Conservation (phyloP, 2,113 vertebrate genomes). For the Hymenochirus boettgeri region DNA sequence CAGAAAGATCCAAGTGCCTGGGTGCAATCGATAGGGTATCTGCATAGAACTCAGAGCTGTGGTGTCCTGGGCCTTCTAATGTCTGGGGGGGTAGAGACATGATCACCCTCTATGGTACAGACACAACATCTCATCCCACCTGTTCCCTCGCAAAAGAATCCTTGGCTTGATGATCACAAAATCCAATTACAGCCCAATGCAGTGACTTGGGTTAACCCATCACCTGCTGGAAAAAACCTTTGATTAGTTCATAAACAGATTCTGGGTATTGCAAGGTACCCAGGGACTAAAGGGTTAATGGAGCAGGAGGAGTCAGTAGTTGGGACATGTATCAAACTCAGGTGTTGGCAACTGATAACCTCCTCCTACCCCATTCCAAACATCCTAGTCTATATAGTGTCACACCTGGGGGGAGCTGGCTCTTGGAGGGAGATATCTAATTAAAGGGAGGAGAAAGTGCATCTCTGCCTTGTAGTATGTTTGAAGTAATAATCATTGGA, state of each 20-base stretch:
- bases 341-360: not conserved
- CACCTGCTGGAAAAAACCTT: not conserved
- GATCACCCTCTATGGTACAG: not conserved
- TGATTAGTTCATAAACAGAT: not conserved
- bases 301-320: not conserved
- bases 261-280: no score
- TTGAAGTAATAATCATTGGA: no score
- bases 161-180: not conserved
- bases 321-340: not conserved
- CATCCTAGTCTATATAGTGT: constrained; percentile 6
- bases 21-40: not conserved
- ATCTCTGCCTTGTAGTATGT: no score
- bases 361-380: not conserved
- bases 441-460: not conserved
- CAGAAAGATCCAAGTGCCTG: not conserved
- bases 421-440: not conserved
- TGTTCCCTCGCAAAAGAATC: not conserved
- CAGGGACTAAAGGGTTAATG: constrained; percentile 11
- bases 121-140: constrained; percentile 2
- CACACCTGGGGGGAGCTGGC: not conserved
- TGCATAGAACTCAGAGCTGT: not conserved
- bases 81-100: not conserved
- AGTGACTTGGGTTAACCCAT: constrained; percentile 1
- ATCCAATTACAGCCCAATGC: not conserved
- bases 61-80: not conserved